Conservation (phyloP, 30 jellyfish, hydroid and myxozoan genomes). For the Aurelia aurita complex sp. Pacific region DNA sequence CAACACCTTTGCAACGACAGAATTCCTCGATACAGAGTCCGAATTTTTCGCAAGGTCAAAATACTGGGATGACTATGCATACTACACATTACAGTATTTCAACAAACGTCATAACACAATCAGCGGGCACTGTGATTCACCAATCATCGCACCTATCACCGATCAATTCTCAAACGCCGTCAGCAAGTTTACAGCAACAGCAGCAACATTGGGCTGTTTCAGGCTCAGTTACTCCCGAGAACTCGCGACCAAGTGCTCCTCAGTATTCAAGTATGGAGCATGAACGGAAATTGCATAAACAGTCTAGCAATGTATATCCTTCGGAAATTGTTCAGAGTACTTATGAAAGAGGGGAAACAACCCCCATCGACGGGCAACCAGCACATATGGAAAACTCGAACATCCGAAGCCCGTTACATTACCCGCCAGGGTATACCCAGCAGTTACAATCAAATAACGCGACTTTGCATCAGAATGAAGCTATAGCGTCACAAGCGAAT, state of each 20-base stretch:
- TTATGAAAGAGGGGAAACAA: not conserved
- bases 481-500: not conserved
- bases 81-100: constrained; percentile 2
- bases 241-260: not conserved
- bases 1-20: constrained; percentile 9
- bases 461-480: not conserved
- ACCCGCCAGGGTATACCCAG: constrained; percentile 28
- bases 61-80: not conserved
- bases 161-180: constrained; percentile 3
- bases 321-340: constrained; percentile 6
- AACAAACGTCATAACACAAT: constrained; percentile 21
- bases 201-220: constrained; percentile 27
- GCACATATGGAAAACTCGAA: constrained; percentile 1
- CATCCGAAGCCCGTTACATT: constrained; percentile 21
- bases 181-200: constrained; percentile 24
- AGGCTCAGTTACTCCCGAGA: constrained; percentile 2
- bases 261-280: not conserved
- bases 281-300: not conserved
- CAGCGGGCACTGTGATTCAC: constrained; percentile 12
- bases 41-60: constrained; percentile 18
- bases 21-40: constrained; percentile 27
- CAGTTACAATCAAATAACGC: not conserved
- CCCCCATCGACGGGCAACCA: not conserved
- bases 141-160: not conserved
- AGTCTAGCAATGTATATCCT: constrained; percentile 20